phyloP scores from a whole-genome alignment of 2,797 vertebrate genomes.

The Anguilla obscura region DNA sequence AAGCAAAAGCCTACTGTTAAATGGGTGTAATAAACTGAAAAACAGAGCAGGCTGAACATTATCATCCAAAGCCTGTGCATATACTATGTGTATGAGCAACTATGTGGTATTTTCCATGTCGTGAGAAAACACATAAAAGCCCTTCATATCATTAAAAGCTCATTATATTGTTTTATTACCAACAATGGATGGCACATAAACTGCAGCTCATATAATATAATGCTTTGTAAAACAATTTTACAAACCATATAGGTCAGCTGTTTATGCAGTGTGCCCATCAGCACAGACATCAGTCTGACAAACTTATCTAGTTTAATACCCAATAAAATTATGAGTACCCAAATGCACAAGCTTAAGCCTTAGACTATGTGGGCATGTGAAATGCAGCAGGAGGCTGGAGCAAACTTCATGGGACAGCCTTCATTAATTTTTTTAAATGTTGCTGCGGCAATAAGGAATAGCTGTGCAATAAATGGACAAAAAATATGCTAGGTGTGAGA shows the following conservation, averaged over 20 bases:
- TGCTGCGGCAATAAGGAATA: neutral
- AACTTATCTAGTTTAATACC: neutral
- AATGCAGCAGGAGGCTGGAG: no score
- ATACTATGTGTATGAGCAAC: neutral
- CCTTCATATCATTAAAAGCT: neutral
- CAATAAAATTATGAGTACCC: neutral
- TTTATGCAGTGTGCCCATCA: neutral
- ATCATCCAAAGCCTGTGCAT: neutral
- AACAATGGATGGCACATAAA: conserved; percentile 1
- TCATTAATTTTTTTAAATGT: neutral
- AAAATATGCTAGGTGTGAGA: neutral
- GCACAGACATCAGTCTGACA: neutral
- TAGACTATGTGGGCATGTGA: neutral
- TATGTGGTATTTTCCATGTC: neutral
- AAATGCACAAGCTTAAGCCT: neutral
- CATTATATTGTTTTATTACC: neutral
- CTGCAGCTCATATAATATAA: neutral
- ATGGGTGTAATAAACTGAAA: neutral
- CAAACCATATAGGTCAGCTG: neutral
- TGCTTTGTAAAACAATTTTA: conserved; percentile 10
- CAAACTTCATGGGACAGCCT: neutral
- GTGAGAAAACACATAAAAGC: neutral
- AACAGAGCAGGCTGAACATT: neutral
- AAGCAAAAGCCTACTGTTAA: neutral
- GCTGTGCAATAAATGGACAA: neutral